Conservation (phyloP, 2,797 vertebrate species). For the Odontamblyopus lacepedii region DNA sequence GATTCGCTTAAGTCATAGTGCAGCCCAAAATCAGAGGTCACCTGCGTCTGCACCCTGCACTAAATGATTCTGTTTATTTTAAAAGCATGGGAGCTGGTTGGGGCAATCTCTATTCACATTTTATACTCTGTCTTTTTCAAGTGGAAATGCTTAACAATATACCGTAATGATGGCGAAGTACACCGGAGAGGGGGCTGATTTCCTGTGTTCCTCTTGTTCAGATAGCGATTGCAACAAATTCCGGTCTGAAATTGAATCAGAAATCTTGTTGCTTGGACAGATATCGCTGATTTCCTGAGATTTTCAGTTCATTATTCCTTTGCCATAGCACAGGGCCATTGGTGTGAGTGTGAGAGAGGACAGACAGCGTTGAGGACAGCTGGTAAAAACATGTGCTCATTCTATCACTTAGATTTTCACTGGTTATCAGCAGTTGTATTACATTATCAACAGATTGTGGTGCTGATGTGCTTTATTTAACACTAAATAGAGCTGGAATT, state of each 20-base stretch:
- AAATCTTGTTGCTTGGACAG: slow-evolving; percentile 41
- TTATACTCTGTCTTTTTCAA: slow-evolving; percentile 29
- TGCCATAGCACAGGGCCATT: background rate
- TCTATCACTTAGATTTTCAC: slow-evolving; percentile 2
- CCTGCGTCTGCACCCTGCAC: slow-evolving; percentile 1
- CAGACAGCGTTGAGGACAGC: background rate
- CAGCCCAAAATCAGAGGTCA: background rate
- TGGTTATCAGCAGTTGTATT: slow-evolving; percentile 10
- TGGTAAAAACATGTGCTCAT: slow-evolving; percentile 2
- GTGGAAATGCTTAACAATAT: slow-evolving; percentile 3
- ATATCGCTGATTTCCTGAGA: slow-evolving; percentile 43
- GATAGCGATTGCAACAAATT: slow-evolving; percentile 44
- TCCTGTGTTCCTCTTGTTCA: slow-evolving; percentile 47
- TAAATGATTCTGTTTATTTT: slow-evolving; percentile 10
- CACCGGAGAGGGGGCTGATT: slow-evolving; percentile 44
- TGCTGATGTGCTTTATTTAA: slow-evolving; percentile 8
- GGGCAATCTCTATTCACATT: slow-evolving; percentile 19
- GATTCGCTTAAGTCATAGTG: slow-evolving; percentile 13
- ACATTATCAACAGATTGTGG: slow-evolving; percentile 12
- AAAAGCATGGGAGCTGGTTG: background rate
- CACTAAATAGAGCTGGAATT: background rate
- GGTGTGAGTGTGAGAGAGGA: slow-evolving; percentile 9
- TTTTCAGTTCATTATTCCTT: slow-evolving; percentile 49
- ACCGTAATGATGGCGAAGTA: slow-evolving; percentile 23
- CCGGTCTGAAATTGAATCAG: slow-evolving; percentile 55